Evolutionary conservation across 2,113 vertebrate species (phyloP).

Genomic region (Nymphicus hollandicus): DNA sequence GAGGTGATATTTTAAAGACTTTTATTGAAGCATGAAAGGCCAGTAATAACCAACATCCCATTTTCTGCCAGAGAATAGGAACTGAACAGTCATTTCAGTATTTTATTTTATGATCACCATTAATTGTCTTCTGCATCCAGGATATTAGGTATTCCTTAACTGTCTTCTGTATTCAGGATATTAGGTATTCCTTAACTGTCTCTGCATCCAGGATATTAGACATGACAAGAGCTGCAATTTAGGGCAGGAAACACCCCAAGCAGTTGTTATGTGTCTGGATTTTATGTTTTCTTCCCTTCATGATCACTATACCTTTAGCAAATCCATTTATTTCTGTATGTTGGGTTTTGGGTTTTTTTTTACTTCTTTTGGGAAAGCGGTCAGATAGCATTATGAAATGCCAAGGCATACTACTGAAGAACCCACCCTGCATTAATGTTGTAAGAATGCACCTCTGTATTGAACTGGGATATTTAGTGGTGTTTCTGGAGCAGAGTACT

Average conservation of each 20-base stretch:
- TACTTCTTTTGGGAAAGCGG: neutral
- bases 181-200: neutral
- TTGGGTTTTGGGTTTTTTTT: neutral
- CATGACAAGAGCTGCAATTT: neutral
- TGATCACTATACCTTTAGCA: neutral
- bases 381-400: neutral
- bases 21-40: neutral
- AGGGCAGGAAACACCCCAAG: neutral
- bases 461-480: neutral
- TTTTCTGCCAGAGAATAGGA: conserved; percentile 5
- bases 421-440: neutral
- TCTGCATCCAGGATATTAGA: neutral
- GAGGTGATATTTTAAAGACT: neutral
- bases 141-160: neutral
- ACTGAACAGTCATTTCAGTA: neutral
- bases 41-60: neutral
- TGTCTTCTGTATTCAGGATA: neutral
- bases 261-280: neutral
- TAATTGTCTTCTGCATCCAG: neutral
- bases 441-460: neutral
- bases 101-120: conserved; percentile 2
- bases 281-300: neutral
- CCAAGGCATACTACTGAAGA: neutral
- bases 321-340: neutral
- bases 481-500: neutral